These are phyloP conservation scores for Archivesica marissinica DNA, from an alignment of 1,140 invertebrate species.

Conservation along the genomic window DNA sequence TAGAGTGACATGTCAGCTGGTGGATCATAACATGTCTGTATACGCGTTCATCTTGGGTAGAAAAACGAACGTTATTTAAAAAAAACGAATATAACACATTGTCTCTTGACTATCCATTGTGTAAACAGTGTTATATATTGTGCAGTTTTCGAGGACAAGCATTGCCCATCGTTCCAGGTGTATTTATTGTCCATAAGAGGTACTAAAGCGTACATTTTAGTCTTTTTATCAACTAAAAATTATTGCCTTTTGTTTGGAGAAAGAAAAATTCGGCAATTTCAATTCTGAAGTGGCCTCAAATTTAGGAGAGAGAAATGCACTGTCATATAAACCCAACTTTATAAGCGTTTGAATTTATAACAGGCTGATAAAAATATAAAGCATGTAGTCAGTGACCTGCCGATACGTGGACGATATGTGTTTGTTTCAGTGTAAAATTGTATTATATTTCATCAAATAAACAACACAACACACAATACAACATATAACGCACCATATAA, in stretches of 20 bases:
- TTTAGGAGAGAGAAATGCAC: slow-evolving; percentile 44
- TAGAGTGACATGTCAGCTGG: no score
- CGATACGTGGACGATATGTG: no score
- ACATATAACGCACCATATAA: no score
- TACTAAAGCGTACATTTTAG: slow-evolving; percentile 51
- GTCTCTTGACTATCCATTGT: slow-evolving; percentile 21
- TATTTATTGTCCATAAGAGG: slow-evolving; percentile 57
- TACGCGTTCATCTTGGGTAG: no score
- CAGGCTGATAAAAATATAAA: slow-evolving; percentile 47
- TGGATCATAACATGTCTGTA: no score
- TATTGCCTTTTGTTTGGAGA: slow-evolving; percentile 62
- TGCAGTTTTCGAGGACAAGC: slow-evolving; percentile 6
- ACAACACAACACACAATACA: no score
- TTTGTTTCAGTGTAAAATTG: no score
- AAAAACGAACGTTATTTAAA: slow-evolving; percentile 16
- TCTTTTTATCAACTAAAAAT: slow-evolving; percentile 63
- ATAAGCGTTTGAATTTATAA: slow-evolving; percentile 53
- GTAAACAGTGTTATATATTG: slow-evolving; percentile 51
- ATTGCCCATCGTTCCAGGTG: slow-evolving; percentile 42
- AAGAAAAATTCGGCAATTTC: slow-evolving; percentile 55
- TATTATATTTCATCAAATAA: no score
- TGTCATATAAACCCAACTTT: slow-evolving; percentile 47
- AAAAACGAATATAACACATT: slow-evolving; percentile 26
- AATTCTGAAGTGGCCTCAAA: slow-evolving; percentile 21
- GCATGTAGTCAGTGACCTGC: no score